Conservation (phyloP, 2,797 vertebrate genomes). For the Cephalopachus bancanus region DNA sequence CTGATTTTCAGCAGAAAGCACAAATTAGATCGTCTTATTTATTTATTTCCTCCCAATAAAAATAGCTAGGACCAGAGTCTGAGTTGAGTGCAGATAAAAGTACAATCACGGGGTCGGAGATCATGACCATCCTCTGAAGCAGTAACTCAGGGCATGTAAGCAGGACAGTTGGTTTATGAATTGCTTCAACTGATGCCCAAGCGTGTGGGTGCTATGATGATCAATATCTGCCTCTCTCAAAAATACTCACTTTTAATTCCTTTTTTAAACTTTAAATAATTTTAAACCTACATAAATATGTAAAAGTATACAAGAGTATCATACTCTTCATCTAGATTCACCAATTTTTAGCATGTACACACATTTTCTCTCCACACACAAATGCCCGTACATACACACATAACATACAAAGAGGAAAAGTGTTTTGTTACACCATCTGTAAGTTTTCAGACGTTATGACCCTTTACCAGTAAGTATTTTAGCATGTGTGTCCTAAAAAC, state of each 20-base stretch:
- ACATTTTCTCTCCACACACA: background rate
- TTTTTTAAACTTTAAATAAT: background rate
- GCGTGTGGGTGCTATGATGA: background rate
- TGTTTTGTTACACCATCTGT: background rate
- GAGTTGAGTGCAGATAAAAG: background rate
- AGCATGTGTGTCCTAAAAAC: background rate
- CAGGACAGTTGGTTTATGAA: background rate
- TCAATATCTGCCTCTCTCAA: background rate
- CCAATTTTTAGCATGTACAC: background rate
- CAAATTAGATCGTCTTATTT: conserved; percentile 63
- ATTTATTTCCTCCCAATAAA: conserved; percentile 9
- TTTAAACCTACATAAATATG: background rate
- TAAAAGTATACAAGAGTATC: background rate
- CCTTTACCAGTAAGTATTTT: background rate
- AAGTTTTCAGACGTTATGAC: background rate
- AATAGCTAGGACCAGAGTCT: conserved; percentile 14
- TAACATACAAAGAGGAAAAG: background rate
- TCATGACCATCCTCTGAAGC: background rate
- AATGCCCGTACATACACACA: background rate
- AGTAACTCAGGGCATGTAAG: background rate
- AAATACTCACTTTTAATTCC: background rate
- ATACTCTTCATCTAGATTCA: background rate
- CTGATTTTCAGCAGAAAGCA: conserved; percentile 86
- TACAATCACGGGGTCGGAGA: background rate
- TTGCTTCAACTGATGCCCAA: background rate